These are phyloP conservation scores for Cavia porcellus DNA, from an alignment of 2,113 vertebrate species.

Conservation along the genomic window DNA sequence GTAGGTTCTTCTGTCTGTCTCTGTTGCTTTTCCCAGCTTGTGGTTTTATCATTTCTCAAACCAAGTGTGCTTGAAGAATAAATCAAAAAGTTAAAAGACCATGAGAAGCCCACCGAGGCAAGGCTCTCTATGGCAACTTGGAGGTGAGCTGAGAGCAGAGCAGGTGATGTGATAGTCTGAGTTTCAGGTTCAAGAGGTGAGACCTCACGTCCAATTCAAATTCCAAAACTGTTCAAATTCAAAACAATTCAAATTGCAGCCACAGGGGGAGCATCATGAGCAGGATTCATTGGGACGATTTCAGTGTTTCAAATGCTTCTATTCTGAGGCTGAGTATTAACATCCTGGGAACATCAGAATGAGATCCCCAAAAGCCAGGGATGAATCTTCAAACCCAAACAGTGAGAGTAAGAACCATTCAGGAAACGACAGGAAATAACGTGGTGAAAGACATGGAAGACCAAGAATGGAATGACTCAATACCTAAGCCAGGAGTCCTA, in stretches of 20 bases:
- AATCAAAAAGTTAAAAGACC: neutral
- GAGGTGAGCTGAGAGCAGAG: neutral
- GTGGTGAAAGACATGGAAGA: neutral
- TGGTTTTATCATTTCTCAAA: neutral
- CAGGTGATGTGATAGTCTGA: neutral
- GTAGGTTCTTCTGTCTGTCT: neutral
- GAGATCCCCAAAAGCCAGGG: neutral
- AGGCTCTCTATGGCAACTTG: neutral
- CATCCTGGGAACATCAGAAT: neutral
- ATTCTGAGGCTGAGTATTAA: neutral
- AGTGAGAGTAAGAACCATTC: neutral
- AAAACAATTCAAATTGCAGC: no score
- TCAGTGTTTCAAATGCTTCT: neutral
- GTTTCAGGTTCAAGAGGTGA: neutral
- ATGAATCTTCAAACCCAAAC: neutral
- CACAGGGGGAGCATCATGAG: accelerated
- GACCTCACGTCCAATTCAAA: neutral
- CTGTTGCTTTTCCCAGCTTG: neutral
- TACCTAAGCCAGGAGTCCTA: neutral
- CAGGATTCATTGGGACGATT: no score
- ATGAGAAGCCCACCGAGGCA: neutral
- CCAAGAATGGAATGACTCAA: neutral
- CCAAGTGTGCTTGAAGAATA: neutral
- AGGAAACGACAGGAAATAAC: neutral
- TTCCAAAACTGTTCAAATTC: neutral